Base-by-base conservation (phyloP, 2,888 invertebrate species). In the Pocota personata region DNA sequence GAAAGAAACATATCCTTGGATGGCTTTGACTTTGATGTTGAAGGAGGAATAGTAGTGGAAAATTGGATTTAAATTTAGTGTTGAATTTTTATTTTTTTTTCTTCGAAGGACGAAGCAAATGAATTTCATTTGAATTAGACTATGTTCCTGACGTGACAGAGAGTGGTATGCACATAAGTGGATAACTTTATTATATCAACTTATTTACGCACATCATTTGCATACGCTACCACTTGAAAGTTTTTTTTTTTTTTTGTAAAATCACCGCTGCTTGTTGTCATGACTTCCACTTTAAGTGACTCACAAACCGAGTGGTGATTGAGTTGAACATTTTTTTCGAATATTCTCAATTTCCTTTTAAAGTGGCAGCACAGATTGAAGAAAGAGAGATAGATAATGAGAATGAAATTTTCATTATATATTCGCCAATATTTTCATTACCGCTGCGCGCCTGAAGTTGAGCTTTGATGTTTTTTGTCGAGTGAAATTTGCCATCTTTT, bases 61-160 rank as follows among this genome's bases (percentile, higher is more conserved):
- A 84, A 84, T 80, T 84, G 21, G 37, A 84, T 84, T 80, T 55
- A 71, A 66, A 66, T 79, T 62, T 57, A 24, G 24, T 60, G 48
- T 64, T 40, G 37, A 64, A 6, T 35, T 12, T 12, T 8, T 3
- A 6, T 6, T 3, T 3, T 14, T 40, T 3, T 35, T 16, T 35
- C 8, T 12, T 16, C n/a, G 8, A n/a, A 27, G 16, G 16, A 30
- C 8, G 14, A 6, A 24, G 12, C 3, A 10, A 4, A 58, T 67
- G 66, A 66, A 72, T 60, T 16, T 27, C 32, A 75, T 55, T 57
- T 66, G 30, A 77, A 72, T 72, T 58, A 57, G 58, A 52, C 27
- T 58, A 19, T 64, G 64, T 66, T 72, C 14, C 21, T 52, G 71
- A 64, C 14, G n/a, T 37, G 19, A 27, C 40, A 35, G n/a, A 10